These are phyloP conservation scores for Cheilinus undulatus DNA, from an alignment of 2,113 vertebrate species.

Conservation along the genomic window DNA sequence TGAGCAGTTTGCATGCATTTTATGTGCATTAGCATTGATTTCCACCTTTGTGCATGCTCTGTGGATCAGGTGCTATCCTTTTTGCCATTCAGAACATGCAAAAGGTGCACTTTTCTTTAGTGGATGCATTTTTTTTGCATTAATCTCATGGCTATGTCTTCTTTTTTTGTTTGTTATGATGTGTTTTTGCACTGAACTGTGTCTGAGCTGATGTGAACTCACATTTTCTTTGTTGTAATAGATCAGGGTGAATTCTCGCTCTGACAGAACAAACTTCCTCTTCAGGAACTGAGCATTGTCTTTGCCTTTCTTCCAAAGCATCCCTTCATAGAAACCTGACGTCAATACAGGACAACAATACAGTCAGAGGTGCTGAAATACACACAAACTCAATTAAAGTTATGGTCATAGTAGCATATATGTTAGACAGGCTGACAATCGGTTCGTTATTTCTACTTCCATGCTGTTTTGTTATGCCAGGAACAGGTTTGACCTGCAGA, in stretches of 20 bases:
- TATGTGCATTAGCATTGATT: too few species aligned
- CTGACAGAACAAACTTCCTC: slow-evolving; percentile 84
- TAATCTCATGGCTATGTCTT: too few species aligned
- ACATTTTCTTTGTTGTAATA: slow-evolving; percentile 85
- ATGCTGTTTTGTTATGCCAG: neutral
- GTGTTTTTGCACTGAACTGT: neutral
- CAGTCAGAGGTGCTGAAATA: neutral
- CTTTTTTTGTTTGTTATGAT: neutral
- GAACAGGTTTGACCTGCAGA: slow-evolving; percentile 43
- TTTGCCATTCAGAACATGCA: too few species aligned
- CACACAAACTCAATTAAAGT: too few species aligned
- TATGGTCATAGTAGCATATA: too few species aligned
- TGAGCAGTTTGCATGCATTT: too few species aligned
- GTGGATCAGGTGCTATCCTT: too few species aligned
- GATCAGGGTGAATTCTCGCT: slow-evolving; percentile 78
- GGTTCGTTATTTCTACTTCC: too few species aligned
- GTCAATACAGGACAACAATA: neutral
- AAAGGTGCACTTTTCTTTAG: too few species aligned
- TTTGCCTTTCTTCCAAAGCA: slow-evolving; percentile 85
- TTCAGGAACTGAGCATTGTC: slow-evolving; percentile 80
- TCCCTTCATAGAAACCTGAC: slow-evolving; percentile 80
- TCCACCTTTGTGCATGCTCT: too few species aligned
- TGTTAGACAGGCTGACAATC: too few species aligned
- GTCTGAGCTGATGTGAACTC: slow-evolving; percentile 44
- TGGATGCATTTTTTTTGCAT: too few species aligned